Evolutionary conservation across 2,888 invertebrate species (phyloP).

Genomic region (Andrena fulva): DNA sequence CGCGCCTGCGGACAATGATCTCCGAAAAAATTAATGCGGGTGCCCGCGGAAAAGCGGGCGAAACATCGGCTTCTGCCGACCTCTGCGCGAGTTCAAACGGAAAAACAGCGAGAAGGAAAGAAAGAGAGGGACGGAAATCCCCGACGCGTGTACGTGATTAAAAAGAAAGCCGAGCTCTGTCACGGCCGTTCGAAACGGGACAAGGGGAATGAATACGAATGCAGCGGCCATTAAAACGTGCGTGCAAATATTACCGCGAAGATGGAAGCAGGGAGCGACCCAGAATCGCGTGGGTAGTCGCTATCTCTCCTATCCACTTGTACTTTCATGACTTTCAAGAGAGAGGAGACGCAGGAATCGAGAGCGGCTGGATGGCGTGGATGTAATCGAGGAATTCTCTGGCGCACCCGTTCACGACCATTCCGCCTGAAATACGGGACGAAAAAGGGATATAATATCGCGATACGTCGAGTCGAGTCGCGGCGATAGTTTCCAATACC

Average conservation of each 20-base stretch:
- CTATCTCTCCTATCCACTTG: constrained; percentile 13
- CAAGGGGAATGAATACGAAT: constrained; percentile 55
- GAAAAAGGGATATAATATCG: not conserved
- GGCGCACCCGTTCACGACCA: no score
- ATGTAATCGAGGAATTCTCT: constrained; percentile 16
- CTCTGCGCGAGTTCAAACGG: no score
- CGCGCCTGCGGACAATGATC: constrained; percentile 12
- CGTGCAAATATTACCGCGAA: constrained; percentile 31
- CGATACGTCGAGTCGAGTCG: not conserved
- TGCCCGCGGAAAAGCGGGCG: no score
- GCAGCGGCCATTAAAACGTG: constrained; percentile 60
- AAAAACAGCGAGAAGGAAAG: not conserved
- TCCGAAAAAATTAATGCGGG: constrained; percentile 33
- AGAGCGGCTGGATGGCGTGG: not conserved
- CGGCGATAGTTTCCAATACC: not conserved
- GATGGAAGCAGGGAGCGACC: constrained; percentile 5
- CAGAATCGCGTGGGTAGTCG: constrained; percentile 33
- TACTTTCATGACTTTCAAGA: constrained; percentile 36
- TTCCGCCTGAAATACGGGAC: not conserved
- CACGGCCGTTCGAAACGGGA: constrained; percentile 41
- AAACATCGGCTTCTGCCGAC: no score
- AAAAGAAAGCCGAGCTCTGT: constrained; percentile 22
- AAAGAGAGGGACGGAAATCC: not conserved
- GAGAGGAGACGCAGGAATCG: not conserved
- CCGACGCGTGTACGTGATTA: constrained; percentile 19